Conservation (phyloP, 1,140 invertebrate species). For the Adelges cooleyi region DNA sequence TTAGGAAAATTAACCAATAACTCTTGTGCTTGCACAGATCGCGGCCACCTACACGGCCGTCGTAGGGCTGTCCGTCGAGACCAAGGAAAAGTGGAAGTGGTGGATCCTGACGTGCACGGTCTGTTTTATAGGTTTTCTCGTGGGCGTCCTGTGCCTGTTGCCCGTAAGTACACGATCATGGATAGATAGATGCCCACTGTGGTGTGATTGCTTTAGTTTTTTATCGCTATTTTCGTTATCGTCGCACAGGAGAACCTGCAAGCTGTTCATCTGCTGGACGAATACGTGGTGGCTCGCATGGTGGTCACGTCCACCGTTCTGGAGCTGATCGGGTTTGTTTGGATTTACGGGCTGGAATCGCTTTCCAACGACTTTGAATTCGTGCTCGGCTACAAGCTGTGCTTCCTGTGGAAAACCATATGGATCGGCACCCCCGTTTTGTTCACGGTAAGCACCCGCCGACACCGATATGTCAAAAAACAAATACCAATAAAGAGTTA, state of each 20-base stretch:
- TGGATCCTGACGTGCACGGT: conserved; percentile 38
- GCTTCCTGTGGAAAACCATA: conserved; percentile 39
- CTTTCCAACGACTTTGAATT: conserved; percentile 45
- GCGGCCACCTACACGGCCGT: conserved; percentile 41
- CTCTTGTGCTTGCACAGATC: no score
- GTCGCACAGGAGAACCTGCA: conserved; percentile 33
- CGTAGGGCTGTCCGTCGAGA: conserved; percentile 39
- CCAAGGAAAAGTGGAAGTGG: conserved; percentile 38
- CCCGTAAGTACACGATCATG: conserved; percentile 33
- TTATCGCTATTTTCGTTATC: no score
- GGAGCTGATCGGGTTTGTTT: conserved; percentile 41
- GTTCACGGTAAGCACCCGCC: conserved; percentile 36
- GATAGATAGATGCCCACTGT: no score
- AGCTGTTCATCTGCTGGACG: conserved; percentile 42
- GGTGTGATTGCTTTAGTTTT: conserved; percentile 6
- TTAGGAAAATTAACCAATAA: background rate
- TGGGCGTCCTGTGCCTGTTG: conserved; percentile 36
- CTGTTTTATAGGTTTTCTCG: conserved; percentile 37
- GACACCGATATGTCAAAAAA: background rate
- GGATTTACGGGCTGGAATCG: conserved; percentile 42
- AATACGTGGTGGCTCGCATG: conserved; percentile 43
- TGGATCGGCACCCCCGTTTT: conserved; percentile 41
- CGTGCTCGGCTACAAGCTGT: conserved; percentile 41
- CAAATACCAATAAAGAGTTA: background rate
- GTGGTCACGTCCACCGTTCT: conserved; percentile 40